These are phyloP conservation scores for Cydia fagiglandana DNA, from an alignment of 1,140 invertebrate genomes.

Conservation along the genomic window DNA sequence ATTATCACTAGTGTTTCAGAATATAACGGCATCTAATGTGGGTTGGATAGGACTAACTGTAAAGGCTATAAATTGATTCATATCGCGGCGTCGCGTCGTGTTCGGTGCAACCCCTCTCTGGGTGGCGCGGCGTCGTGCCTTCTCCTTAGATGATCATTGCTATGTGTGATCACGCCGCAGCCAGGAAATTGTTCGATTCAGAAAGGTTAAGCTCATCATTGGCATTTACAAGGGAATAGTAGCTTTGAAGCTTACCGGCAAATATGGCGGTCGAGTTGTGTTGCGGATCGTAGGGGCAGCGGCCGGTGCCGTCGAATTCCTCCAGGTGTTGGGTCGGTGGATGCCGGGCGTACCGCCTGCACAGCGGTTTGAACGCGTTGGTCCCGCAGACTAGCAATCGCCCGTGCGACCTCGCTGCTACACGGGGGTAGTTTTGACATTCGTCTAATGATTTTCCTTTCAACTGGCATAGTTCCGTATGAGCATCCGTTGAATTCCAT, in stretches of 20 bases:
- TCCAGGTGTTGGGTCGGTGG: conserved; percentile 75
- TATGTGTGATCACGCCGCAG: conserved; percentile 44
- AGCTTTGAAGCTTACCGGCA: conserved; percentile 76
- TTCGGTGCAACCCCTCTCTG: conserved; percentile 48
- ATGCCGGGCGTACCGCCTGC: conserved; percentile 85
- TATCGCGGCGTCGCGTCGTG: conserved; percentile 55
- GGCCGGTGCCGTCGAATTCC: conserved; percentile 90
- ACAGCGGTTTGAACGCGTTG: conserved; percentile 97
- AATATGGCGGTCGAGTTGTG: conserved; percentile 96
- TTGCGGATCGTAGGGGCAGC: conserved; percentile 95
- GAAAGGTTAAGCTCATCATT: conserved; percentile 39
- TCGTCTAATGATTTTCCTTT: conserved; percentile 94
- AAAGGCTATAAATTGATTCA: conserved; percentile 57
- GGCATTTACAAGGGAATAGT: conserved; percentile 18
- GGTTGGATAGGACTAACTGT: conserved; percentile 45
- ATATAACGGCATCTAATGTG: conserved; percentile 25
- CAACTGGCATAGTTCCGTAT: conserved; percentile 90
- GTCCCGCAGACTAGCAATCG: conserved; percentile 95
- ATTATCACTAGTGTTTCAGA: conserved; percentile 17
- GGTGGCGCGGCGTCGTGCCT: conserved; percentile 40
- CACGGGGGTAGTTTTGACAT: conserved; percentile 98
- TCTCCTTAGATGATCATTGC: conserved; percentile 42
- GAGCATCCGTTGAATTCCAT: conserved; percentile 90
- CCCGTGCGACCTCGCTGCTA: conserved; percentile 85
- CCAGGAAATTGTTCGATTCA: conserved; percentile 40